Percentiles rank a stretch among this genome's conserved stretches.
Evolutionary conservation across 2,797 vertebrate genomes (phyloP).

Genomic region (Fistularia commersonii): DNA sequence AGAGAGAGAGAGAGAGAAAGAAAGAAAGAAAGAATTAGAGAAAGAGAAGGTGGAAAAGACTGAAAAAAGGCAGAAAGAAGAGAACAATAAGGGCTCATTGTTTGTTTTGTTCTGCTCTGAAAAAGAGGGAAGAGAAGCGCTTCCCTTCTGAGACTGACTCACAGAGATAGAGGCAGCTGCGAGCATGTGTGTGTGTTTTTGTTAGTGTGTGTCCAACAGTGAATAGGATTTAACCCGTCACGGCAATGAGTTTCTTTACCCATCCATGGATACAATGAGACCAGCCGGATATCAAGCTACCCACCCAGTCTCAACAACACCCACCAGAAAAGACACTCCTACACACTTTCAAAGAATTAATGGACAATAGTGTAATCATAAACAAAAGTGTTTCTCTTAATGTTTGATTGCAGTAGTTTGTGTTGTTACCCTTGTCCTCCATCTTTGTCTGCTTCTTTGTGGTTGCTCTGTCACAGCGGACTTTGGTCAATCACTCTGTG

Average conservation of each 20-base stretch:
- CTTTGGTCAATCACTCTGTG: slow-evolving; percentile 39
- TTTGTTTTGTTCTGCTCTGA: slow-evolving; percentile 77
- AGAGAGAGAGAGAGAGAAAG: slow-evolving; percentile 20
- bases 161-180: slow-evolving; percentile 69
- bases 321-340: slow-evolving; percentile 11
- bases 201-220: slow-evolving; percentile 46
- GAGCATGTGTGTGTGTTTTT: slow-evolving; percentile 27
- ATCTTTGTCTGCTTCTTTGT: slow-evolving; percentile 36
- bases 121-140: slow-evolving; percentile 73
- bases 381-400: slow-evolving; percentile 43
- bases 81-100: slow-evolving; percentile 75
- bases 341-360: slow-evolving; percentile 25
- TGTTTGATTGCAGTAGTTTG: slow-evolving; percentile 33
- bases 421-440: slow-evolving; percentile 14
- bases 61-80: slow-evolving; percentile 62
- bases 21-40: slow-evolving; percentile 15
- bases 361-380: slow-evolving; percentile 49
- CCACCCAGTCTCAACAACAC: slow-evolving; percentile 21
- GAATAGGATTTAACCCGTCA: slow-evolving; percentile 78
- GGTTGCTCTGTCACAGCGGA: slow-evolving; percentile 17
- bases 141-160: slow-evolving; percentile 74
- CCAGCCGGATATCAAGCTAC: slow-evolving; percentile 70
- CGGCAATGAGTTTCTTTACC: slow-evolving; percentile 76
- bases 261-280: slow-evolving; percentile 71
- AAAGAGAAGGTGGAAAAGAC: slow-evolving; percentile 50